Percentiles rank a stretch among this genome's conserved stretches.
Evolutionary conservation across 2,797 vertebrate genomes (phyloP).

Genomic region (Microcaecilia unicolor): DNA sequence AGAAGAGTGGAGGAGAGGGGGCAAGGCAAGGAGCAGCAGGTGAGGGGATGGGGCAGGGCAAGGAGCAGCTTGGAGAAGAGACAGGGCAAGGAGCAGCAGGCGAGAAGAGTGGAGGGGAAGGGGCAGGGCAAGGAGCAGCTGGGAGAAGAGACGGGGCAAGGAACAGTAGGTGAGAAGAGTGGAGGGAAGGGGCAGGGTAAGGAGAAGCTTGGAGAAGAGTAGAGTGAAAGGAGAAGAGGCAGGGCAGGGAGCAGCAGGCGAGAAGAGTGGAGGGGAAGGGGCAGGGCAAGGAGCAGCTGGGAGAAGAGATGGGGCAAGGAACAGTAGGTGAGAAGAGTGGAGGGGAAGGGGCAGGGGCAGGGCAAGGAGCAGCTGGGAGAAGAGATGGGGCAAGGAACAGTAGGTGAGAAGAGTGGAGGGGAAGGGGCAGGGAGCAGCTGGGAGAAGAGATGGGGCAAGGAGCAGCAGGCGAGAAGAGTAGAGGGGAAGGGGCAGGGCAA

Average conservation of each 20-base stretch:
- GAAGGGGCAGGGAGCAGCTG: background rate
- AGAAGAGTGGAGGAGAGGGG: no score
- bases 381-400: background rate
- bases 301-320: no score
- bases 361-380: no score
- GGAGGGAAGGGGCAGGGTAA: no score
- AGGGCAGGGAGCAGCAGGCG: no score
- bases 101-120: background rate
- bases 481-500: background rate
- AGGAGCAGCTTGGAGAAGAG: background rate
- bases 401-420: background rate
- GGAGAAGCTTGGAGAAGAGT: no score
- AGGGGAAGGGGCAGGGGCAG: conserved; percentile 1
- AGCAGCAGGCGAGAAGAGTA: no score
- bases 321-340: background rate
- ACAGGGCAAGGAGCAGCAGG: no score
- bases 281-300: no score
- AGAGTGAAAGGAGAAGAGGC: no score
- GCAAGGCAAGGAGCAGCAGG: background rate
- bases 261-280: no score
- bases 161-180: background rate
- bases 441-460: background rate
- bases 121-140: background rate
- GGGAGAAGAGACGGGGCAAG: background rate
- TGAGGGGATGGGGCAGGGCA: conserved; percentile 3